These are phyloP conservation scores for Cariama cristata DNA, from an alignment of 2,113 vertebrate species.

Conservation along the genomic window DNA sequence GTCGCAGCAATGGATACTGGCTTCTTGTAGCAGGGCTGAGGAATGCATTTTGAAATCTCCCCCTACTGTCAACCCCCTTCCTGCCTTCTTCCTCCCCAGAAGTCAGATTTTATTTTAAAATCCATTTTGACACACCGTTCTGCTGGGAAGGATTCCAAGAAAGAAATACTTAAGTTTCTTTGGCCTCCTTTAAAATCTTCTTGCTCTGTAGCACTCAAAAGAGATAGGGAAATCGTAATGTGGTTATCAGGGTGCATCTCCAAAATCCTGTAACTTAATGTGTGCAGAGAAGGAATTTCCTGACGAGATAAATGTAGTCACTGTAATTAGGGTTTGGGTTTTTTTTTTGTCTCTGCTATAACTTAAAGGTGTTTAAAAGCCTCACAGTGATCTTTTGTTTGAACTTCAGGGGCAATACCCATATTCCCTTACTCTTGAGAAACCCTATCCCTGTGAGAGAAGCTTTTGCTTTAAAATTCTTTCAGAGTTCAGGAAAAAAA, in stretches of 20 bases:
- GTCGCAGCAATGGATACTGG: background rate
- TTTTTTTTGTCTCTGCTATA: slow-evolving; percentile 51
- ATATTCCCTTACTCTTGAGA: slow-evolving; percentile 31
- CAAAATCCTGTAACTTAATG: background rate
- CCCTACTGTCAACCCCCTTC: background rate
- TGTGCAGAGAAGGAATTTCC: slow-evolving; percentile 9
- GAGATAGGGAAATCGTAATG: background rate
- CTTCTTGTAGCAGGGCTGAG: background rate
- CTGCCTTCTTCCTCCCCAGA: background rate
- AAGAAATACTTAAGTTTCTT: background rate
- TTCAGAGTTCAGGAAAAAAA: background rate
- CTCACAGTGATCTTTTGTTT: slow-evolving; percentile 74
- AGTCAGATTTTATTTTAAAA: slow-evolving; percentile 14
- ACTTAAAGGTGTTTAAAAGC: slow-evolving; percentile 36
- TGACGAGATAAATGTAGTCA: slow-evolving; percentile 49
- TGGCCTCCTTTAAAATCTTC: background rate
- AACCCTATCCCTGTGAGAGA: slow-evolving; percentile 47
- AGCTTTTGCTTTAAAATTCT: background rate
- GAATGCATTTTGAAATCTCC: background rate
- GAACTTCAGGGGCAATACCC: background rate
- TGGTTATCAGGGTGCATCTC: background rate
- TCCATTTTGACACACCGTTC: background rate
- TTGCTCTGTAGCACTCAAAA: background rate
- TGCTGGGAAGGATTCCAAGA: slow-evolving; percentile 7
- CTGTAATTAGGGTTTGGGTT: slow-evolving; percentile 47